Evolutionary conservation across 2,113 vertebrate species (phyloP).

Genomic region (Rattus norvegicus): DNA sequence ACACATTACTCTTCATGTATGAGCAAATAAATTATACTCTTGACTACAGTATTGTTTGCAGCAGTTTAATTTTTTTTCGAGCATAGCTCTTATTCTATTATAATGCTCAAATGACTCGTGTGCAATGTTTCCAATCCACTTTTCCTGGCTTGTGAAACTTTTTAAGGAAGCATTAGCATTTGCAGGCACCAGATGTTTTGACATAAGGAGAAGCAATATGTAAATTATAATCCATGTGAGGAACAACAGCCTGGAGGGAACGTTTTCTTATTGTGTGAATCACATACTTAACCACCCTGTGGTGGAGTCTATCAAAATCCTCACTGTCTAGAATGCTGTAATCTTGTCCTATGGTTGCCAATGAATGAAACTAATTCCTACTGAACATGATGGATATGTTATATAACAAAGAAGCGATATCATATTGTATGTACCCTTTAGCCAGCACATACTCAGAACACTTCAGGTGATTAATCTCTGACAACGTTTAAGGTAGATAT

Average conservation of each 20-base stretch:
- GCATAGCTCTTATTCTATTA: conserved; percentile 86
- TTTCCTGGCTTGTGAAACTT: conserved; percentile 86
- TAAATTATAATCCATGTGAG: conserved; percentile 88
- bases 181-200: conserved; percentile 89
- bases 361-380: conserved; percentile 84
- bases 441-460: conserved; percentile 70
- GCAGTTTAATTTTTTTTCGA: conserved; percentile 79
- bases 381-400: conserved; percentile 81
- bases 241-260: conserved; percentile 89
- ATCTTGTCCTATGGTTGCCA: conserved; percentile 84
- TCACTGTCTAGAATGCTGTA: conserved; percentile 80
- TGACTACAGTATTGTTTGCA: conserved; percentile 77
- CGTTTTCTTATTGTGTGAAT: conserved; percentile 88
- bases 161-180: conserved; percentile 88
- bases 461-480: conserved; percentile 48
- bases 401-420: conserved; percentile 78
- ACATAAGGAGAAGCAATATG: conserved; percentile 90
- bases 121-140: conserved; percentile 84
- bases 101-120: conserved; percentile 85
- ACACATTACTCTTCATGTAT: conserved; percentile 70
- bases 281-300: conserved; percentile 86
- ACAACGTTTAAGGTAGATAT: conserved; percentile 60
- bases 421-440: conserved; percentile 75
- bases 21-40: conserved; percentile 83
- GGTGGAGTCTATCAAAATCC: conserved; percentile 84